These are phyloP conservation scores for Drosophila mauritiana DNA, from an alignment of 1,140 invertebrate species.

Conservation along the genomic window DNA sequence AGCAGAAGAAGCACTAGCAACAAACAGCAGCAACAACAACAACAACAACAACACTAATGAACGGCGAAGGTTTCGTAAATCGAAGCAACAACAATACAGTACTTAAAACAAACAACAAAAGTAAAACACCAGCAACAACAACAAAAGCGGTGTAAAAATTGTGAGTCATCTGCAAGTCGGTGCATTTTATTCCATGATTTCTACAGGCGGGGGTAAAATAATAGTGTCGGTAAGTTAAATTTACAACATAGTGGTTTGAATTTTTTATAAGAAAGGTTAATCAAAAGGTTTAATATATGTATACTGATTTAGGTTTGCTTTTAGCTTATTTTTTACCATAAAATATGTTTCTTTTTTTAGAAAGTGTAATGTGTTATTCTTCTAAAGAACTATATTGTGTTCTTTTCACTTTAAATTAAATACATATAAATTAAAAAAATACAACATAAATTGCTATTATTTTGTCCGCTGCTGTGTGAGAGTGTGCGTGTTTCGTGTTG, in stretches of 20 bases:
- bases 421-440: no score
- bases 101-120: slow-evolving; percentile 69
- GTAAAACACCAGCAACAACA: slow-evolving; percentile 55
- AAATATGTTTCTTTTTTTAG: no score
- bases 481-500: slow-evolving; percentile 34
- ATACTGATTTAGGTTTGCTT: no score
- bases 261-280: background rate
- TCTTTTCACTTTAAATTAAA: no score
- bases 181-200: slow-evolving; percentile 50
- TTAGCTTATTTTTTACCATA: no score
- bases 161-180: slow-evolving; percentile 71
- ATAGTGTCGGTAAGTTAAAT: background rate
- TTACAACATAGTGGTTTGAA: no score
- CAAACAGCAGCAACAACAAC: slow-evolving; percentile 31
- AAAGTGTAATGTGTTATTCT: no score
- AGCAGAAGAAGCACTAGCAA: slow-evolving; percentile 29
- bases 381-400: no score
- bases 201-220: slow-evolving; percentile 1
- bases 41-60: slow-evolving; percentile 45
- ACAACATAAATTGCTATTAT: background rate
- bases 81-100: slow-evolving; percentile 62
- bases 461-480: background rate
- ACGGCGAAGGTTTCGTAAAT: slow-evolving; percentile 66
- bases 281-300: background rate
- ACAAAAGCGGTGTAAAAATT: slow-evolving; percentile 59